A percentile compares a stretch with the other conserved stretches of the same genome.
phyloP scores from a whole-genome alignment of 2,888 invertebrate genomes.

The Prenolepis imparis region DNA sequence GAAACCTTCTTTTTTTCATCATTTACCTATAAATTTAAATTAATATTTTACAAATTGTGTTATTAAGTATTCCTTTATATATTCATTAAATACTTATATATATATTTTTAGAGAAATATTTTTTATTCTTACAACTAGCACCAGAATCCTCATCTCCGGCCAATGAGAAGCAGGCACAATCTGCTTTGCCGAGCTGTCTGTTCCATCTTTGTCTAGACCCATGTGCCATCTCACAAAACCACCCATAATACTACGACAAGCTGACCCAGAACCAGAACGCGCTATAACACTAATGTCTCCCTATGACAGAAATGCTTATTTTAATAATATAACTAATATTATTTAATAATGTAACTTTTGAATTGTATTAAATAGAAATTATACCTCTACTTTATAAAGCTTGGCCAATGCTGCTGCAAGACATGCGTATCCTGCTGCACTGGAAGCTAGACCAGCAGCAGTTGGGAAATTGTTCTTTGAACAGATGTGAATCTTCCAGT shows the following conservation, averaged over 20 bases:
- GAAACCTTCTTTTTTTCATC: conserved; percentile 94
- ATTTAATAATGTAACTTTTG: too few relatives aligned
- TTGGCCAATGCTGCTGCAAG: conserved; percentile 90
- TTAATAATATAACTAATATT: background rate
- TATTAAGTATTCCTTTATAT: background rate
- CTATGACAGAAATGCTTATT: conserved; percentile 75
- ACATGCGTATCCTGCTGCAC: conserved; percentile 99
- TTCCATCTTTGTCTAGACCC: conserved; percentile 89
- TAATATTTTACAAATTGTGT: background rate
- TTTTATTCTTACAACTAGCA: conserved; percentile 91
- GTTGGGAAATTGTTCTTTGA: conserved; percentile 99
- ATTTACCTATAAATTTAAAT: conserved; percentile 85
- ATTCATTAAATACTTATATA: background rate
- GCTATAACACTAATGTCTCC: conserved; percentile 93
- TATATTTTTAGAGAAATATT: background rate
- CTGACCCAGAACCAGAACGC: conserved; percentile 97
- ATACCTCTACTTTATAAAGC: conserved; percentile 90
- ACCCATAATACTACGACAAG: conserved; percentile 97
- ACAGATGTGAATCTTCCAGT: conserved; percentile 93
- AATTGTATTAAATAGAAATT: background rate
- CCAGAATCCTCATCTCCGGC: conserved; percentile 95
- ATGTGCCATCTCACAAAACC: conserved; percentile 98
- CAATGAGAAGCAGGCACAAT: conserved; percentile 93
- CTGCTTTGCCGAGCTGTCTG: conserved; percentile 92
- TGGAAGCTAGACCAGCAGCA: conserved; percentile 98